These are phyloP conservation scores for Scaeva pyrastri DNA, from an alignment of 2,888 invertebrate genomes.

Conservation along the genomic window DNA sequence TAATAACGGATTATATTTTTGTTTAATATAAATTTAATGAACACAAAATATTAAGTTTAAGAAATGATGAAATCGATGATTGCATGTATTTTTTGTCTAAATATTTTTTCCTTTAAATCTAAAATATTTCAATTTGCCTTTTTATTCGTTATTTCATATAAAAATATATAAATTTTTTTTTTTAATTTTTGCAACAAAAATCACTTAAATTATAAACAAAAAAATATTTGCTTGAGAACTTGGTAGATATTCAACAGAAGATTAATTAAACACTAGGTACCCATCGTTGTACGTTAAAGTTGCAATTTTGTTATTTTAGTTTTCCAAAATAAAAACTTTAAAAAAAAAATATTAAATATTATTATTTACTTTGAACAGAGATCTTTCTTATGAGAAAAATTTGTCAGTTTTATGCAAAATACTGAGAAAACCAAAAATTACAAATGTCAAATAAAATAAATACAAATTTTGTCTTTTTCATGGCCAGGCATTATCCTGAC, in stretches of 20 bases:
- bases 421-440: background rate
- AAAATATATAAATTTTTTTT: slow-evolving; percentile 32
- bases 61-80: slow-evolving; percentile 20
- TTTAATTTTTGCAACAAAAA: slow-evolving; percentile 32
- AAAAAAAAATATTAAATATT: background rate
- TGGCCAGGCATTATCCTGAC: too few species aligned
- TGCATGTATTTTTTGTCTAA: slow-evolving; percentile 38
- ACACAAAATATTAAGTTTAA: background rate
- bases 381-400: background rate
- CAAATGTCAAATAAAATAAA: too few species aligned
- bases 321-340: background rate
- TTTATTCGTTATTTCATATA: slow-evolving; percentile 24
- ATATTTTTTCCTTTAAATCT: background rate
- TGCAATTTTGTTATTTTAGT: background rate
- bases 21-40: too few species aligned
- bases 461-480: too few species aligned
- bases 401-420: background rate
- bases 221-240: slow-evolving; percentile 24
- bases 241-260: background rate
- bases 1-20: too few species aligned
- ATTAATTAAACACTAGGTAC: background rate
- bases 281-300: slow-evolving; percentile 30
- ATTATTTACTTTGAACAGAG: background rate
- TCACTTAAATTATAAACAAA: slow-evolving; percentile 11
- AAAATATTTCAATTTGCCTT: slow-evolving; percentile 16